phyloP scores from a whole-genome alignment of 2,113 vertebrate species.

The Dunckerocampus dactyliophorus region DNA sequence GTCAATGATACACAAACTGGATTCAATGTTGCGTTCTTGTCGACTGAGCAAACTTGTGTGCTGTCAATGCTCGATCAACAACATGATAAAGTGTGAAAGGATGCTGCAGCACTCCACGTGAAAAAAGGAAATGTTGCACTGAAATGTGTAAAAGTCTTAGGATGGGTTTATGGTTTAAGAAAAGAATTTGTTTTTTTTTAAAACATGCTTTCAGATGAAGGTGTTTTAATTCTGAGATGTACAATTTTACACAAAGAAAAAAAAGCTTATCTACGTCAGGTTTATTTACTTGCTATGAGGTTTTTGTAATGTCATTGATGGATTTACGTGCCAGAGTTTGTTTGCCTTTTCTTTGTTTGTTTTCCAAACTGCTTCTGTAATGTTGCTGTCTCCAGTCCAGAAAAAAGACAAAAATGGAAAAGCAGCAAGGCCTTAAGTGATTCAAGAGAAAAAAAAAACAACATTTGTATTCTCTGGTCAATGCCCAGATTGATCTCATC shows the following conservation, averaged over 20 bases:
- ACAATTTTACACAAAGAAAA: constrained; percentile 41
- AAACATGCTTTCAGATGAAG: constrained; percentile 49
- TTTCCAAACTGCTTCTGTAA: constrained; percentile 64
- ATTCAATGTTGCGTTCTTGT: no score
- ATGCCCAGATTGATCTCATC: constrained; percentile 51
- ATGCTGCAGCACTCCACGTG: constrained; percentile 84
- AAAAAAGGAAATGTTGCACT: constrained; percentile 75
- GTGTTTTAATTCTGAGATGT: constrained; percentile 58
- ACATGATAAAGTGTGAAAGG: constrained; percentile 67
- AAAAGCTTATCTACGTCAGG: neutral
- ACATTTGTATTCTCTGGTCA: constrained; percentile 54
- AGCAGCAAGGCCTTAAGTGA: constrained; percentile 64
- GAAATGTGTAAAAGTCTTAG: constrained; percentile 68
- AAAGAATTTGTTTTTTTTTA: constrained; percentile 48
- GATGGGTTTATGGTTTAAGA: constrained; percentile 64
- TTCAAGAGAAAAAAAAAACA: constrained; percentile 35
- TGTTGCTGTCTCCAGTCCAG: constrained; percentile 58
- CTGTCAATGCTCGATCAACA: no score
- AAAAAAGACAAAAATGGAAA: constrained; percentile 28
- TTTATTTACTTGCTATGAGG: constrained; percentile 11
- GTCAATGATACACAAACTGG: neutral
- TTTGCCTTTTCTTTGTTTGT: constrained; percentile 28
- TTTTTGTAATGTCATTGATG: constrained; percentile 65
- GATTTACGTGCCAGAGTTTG: constrained; percentile 45
- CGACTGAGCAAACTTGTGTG: no score